Percentiles rank a stretch among this genome's conserved stretches.
Evolutionary conservation across 2,113 vertebrate genomes (phyloP).

Genomic region (Myotis davidii): DNA sequence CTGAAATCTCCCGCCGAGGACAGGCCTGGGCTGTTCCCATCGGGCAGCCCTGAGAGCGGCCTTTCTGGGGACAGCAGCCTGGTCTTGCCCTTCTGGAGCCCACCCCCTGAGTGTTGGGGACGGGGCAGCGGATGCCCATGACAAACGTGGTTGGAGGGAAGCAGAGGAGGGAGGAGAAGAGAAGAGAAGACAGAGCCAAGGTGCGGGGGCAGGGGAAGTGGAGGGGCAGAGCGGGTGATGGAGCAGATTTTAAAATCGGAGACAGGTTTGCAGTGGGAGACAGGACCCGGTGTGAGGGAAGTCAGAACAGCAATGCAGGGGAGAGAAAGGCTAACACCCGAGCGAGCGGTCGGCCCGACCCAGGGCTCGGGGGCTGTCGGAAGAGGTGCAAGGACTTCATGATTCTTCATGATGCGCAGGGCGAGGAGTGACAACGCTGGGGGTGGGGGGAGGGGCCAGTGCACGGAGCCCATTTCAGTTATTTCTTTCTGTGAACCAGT

Average conservation of each 20-base stretch:
- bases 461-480: not conserved
- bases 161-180: not conserved
- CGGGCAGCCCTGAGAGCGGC: not conserved
- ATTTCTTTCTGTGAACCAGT: not conserved
- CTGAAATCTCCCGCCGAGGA: not conserved
- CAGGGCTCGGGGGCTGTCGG: not conserved
- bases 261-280: not conserved
- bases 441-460: not conserved
- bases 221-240: not conserved
- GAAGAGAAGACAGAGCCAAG: not conserved
- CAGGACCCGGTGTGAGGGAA: not conserved
- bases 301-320: not conserved
- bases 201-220: not conserved
- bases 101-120: not conserved
- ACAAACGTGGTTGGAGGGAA: not conserved
- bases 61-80: not conserved
- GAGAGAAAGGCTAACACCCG: rapidly evolving
- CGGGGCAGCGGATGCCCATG: no score
- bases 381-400: not conserved
- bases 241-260: no score
- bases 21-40: not conserved
- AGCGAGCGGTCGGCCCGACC: no score
- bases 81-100: not conserved
- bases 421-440: not conserved
- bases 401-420: not conserved